A percentile compares a stretch with the other conserved stretches of the same genome.
These are phyloP conservation scores for Tadarida brasiliensis DNA, from an alignment of 2,797 vertebrate genomes.

Conservation along the genomic window DNA sequence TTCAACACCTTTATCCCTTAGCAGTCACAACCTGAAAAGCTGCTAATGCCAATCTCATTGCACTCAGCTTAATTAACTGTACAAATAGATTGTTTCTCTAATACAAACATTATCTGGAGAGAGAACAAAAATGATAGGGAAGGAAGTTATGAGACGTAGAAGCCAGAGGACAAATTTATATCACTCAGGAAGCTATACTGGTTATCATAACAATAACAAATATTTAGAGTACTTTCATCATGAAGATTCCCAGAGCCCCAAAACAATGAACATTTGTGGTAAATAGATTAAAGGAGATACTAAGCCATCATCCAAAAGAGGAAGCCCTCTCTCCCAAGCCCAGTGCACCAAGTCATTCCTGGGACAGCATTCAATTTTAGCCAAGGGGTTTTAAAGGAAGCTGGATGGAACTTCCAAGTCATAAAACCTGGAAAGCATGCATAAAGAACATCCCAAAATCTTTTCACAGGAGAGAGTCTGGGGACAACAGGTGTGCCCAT, in stretches of 20 bases:
- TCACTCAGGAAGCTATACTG: slow-evolving; percentile 76
- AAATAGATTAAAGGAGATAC: slow-evolving; percentile 79
- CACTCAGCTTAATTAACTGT: slow-evolving; percentile 69
- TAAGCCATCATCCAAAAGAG: slow-evolving; percentile 70
- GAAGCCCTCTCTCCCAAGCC: slow-evolving; percentile 64
- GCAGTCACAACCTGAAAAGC: slow-evolving; percentile 67
- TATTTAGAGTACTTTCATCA: slow-evolving; percentile 73
- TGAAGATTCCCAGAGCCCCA: slow-evolving; percentile 68
- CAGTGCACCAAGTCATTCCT: slow-evolving; percentile 72
- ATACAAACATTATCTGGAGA: slow-evolving; percentile 62
- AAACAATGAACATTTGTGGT: slow-evolving; percentile 74
- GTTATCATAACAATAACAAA: slow-evolving; percentile 74
- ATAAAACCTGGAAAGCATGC: slow-evolving; percentile 66
- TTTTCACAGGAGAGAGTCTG: slow-evolving; percentile 43
- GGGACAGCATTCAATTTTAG: slow-evolving; percentile 66
- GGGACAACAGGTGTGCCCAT: neutral
- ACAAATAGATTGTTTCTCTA: slow-evolving; percentile 66
- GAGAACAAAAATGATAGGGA: slow-evolving; percentile 58
- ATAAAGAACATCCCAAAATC: slow-evolving; percentile 59
- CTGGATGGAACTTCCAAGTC: slow-evolving; percentile 64
- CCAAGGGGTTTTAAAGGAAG: slow-evolving; percentile 63
- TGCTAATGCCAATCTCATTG: slow-evolving; percentile 51
- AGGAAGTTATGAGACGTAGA: slow-evolving; percentile 65
- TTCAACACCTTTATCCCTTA: slow-evolving; percentile 64
- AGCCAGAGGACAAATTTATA: slow-evolving; percentile 78